Evolutionary conservation across 1,140 invertebrate species (phyloP).

Genomic region (Listronotus oregonensis): DNA sequence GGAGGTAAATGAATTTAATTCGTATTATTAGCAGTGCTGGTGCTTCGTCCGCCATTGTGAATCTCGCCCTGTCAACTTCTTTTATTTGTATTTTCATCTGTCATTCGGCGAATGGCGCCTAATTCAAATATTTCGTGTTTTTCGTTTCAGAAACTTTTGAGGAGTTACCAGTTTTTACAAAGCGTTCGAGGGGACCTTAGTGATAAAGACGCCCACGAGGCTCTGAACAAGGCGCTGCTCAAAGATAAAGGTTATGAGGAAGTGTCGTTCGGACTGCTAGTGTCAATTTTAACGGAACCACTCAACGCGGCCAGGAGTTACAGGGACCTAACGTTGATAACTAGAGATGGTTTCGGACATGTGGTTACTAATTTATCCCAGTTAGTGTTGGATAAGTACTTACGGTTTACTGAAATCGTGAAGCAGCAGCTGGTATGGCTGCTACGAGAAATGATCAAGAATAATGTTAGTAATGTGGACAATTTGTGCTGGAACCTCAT

Average conservation of each 20-base stretch:
- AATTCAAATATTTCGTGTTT: constrained; percentile 55
- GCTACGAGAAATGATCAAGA: constrained; percentile 87
- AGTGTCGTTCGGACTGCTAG: constrained; percentile 87
- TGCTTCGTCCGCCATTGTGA: constrained; percentile 63
- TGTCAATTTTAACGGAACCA: constrained; percentile 87
- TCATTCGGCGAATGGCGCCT: constrained; percentile 45
- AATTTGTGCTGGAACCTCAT: constrained; percentile 88
- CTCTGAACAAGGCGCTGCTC: constrained; percentile 82
- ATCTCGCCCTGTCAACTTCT: constrained; percentile 58
- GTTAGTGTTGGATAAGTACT: constrained; percentile 87
- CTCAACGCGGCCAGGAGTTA: constrained; percentile 83
- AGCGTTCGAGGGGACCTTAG: constrained; percentile 79
- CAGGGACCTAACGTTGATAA: constrained; percentile 87
- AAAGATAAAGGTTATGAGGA: constrained; percentile 91
- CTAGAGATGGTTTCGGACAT: constrained; percentile 83
- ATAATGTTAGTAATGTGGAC: constrained; percentile 83
- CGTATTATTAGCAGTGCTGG: constrained; percentile 61
- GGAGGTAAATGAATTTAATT: constrained; percentile 70
- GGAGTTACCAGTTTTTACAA: constrained; percentile 76
- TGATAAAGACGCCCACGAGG: constrained; percentile 93
- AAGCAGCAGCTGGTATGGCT: constrained; percentile 83
- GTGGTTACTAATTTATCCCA: constrained; percentile 81
- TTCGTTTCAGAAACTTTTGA: constrained; percentile 85
- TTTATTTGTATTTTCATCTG: constrained; percentile 52
- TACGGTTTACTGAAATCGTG: constrained; percentile 79